phyloP scores from a whole-genome alignment of 2,797 vertebrate species.

The Peromyscus attwateri region DNA sequence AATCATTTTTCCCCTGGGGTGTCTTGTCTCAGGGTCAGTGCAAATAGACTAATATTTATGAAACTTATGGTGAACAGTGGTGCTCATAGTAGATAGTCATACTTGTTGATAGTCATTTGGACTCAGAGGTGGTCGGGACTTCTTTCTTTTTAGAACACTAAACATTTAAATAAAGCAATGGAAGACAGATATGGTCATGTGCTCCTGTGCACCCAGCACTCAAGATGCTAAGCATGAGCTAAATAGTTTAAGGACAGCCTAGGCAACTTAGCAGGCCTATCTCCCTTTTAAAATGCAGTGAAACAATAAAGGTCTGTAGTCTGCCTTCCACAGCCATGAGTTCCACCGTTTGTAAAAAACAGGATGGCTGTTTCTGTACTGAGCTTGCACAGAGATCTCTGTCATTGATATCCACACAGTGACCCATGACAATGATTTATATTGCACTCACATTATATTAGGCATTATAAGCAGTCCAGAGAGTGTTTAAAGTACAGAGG shows the following conservation, averaged over 20 bases:
- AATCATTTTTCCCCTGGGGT: neutral
- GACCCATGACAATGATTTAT: neutral
- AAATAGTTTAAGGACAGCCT: neutral
- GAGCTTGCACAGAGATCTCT: neutral
- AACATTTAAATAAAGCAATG: constrained; percentile 30
- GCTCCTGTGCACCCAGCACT: neutral
- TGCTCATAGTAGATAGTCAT: neutral
- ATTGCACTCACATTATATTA: neutral
- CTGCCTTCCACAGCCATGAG: neutral
- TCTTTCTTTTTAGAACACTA: constrained; percentile 23
- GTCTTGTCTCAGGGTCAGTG: neutral
- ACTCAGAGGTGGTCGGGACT: neutral
- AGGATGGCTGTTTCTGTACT: neutral
- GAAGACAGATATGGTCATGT: neutral
- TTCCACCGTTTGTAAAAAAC: too few species aligned
- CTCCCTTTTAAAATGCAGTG: neutral
- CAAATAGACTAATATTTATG: constrained; percentile 23
- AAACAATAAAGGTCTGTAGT: neutral
- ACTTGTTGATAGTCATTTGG: neutral
- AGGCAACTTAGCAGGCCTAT: neutral
- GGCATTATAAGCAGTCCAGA: neutral
- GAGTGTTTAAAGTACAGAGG: neutral
- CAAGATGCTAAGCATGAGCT: neutral
- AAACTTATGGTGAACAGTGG: neutral
- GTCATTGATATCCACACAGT: neutral